phyloP scores from a whole-genome alignment of 2,888 invertebrate genomes.

The Agonopterix heracliana region DNA sequence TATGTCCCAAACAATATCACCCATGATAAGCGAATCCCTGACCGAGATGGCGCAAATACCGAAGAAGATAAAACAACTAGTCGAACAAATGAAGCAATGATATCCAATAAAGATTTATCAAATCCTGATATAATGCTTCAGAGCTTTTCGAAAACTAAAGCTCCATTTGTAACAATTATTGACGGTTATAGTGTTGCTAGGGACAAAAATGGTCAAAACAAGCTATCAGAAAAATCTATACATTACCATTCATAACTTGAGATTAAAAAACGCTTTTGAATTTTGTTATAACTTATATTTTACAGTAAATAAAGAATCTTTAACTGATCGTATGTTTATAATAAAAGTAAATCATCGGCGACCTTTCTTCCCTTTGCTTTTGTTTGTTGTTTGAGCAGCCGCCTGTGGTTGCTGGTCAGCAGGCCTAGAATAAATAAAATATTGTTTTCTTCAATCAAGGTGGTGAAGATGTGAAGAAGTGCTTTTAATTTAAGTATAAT shows the following conservation, averaged over 20 bases:
- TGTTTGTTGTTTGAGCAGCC: constrained; percentile 44
- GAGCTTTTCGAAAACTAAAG: constrained; percentile 26
- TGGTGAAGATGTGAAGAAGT: too few species aligned
- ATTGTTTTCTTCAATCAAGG: too few species aligned
- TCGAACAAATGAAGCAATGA: constrained; percentile 56
- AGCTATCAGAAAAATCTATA: constrained; percentile 49
- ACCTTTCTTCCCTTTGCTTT: constrained; percentile 69
- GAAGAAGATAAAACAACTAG: constrained; percentile 55
- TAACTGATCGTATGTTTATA: constrained; percentile 5
- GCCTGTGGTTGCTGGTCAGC: constrained; percentile 63
- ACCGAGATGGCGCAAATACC: constrained; percentile 58
- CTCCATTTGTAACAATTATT: constrained; percentile 50
- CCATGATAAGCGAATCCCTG: constrained; percentile 59
- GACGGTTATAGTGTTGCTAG: constrained; percentile 67
- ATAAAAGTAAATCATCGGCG: constrained; percentile 46
- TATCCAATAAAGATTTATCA: constrained; percentile 19
- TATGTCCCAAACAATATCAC: constrained; percentile 48
- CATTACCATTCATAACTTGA: constrained; percentile 34
- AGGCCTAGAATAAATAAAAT: constrained; percentile 44
- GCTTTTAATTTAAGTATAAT: too few species aligned
- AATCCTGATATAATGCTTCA: constrained; percentile 19
- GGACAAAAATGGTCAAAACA: constrained; percentile 60
- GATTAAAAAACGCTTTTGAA: background rate
- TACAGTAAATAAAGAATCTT: constrained; percentile 2
- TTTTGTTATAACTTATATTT: constrained; percentile 2